Evolutionary conservation across 2,113 vertebrate species (phyloP).

Genomic region (Butorides virescens): DNA sequence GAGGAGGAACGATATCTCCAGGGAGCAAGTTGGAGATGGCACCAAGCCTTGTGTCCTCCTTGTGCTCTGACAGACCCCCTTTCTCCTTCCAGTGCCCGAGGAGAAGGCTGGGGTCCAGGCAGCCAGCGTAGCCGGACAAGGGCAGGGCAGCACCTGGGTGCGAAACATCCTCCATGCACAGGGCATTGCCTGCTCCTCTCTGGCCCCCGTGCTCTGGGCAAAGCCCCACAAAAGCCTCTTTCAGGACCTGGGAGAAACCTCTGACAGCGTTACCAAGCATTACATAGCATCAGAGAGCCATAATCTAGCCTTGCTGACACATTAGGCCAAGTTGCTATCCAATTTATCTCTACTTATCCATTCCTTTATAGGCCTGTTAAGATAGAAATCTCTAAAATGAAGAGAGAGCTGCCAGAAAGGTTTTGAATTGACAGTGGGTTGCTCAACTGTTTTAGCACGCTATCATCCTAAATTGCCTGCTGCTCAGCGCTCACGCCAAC

Average conservation of each 20-base stretch:
- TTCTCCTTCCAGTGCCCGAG: neutral
- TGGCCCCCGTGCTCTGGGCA: neutral
- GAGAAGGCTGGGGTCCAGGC: neutral
- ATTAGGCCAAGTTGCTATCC: slow-evolving; percentile 5
- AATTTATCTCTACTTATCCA: slow-evolving; percentile 43
- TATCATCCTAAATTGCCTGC: slow-evolving; percentile 55
- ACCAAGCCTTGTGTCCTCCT: neutral
- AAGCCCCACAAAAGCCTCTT: neutral
- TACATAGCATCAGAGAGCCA: neutral
- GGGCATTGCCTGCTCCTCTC: neutral
- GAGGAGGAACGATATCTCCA: neutral
- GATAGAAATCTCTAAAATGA: slow-evolving; percentile 59
- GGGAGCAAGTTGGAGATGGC: neutral
- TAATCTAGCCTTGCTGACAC: neutral
- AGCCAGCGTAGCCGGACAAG: neutral
- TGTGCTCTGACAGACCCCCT: neutral
- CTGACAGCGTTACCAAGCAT: neutral
- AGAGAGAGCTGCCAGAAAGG: slow-evolving; percentile 67
- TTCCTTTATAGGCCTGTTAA: slow-evolving; percentile 40
- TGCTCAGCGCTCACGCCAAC: neutral
- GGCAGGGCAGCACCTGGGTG: neutral
- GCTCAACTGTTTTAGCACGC: slow-evolving; percentile 31
- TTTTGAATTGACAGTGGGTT: slow-evolving; percentile 69
- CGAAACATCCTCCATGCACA: neutral
- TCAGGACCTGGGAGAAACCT: neutral